Percentiles rank a stretch among this genome's conserved stretches.
Conservation (phyloP, 2,113 vertebrate species). For the Pitta sordida region DNA sequence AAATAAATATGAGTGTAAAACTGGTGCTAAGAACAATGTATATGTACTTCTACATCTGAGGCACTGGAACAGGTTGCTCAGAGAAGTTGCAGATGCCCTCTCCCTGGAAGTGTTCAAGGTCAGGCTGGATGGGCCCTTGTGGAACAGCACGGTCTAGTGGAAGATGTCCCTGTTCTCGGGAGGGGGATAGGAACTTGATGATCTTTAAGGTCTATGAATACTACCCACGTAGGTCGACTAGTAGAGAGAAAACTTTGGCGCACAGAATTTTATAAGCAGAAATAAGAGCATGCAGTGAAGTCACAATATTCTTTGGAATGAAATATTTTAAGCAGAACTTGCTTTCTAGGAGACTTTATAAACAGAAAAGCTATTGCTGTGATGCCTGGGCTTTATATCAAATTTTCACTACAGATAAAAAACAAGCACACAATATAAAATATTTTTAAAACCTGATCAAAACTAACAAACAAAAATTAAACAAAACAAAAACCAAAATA, state of each 20-base stretch:
- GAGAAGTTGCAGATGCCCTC: neutral
- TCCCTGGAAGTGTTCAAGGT: neutral
- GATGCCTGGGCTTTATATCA: neutral
- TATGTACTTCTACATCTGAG: neutral
- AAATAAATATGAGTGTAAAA: neutral
- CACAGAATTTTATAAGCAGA: neutral
- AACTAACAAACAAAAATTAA: no score
- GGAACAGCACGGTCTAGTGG: neutral
- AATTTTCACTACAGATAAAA: neutral
- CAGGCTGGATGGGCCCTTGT: neutral
- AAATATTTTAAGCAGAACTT: neutral
- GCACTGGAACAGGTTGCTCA: neutral
- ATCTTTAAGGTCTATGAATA: neutral
- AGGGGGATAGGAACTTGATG: neutral
- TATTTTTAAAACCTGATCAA: no score
- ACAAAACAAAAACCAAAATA: no score
- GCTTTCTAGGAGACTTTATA: neutral
- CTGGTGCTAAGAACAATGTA: neutral
- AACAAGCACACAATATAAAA: no score
- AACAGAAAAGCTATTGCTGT: neutral
- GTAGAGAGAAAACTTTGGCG: neutral
- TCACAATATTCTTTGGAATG: neutral
- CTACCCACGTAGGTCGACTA: neutral
- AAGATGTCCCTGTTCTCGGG: rapidly evolving
- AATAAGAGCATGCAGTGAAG: neutral